Conservation (phyloP, 2,113 vertebrate genomes). For the Tympanuchus pallidicinctus region DNA sequence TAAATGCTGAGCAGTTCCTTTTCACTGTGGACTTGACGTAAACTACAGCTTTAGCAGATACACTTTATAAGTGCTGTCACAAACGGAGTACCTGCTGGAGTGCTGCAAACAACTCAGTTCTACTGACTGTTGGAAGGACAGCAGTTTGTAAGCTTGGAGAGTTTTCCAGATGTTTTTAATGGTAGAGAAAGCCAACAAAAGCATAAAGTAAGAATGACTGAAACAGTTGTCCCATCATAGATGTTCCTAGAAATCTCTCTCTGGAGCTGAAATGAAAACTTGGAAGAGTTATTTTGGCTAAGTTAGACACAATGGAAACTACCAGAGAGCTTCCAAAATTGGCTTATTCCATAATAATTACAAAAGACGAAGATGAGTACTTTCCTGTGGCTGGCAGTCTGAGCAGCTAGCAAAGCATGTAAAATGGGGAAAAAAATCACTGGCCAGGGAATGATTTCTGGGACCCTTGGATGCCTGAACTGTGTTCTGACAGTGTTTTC, state of each 20-base stretch:
- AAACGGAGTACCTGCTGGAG: background rate
- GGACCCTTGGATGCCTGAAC: background rate
- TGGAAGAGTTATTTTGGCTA: slow-evolving; percentile 17
- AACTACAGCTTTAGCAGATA: background rate
- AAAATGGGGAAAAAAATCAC: background rate
- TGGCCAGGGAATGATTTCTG: background rate
- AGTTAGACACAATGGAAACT: slow-evolving; percentile 9
- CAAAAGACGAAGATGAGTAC: background rate
- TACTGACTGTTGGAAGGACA: slow-evolving; percentile 1
- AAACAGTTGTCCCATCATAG: slow-evolving; percentile 14
- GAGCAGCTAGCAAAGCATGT: background rate
- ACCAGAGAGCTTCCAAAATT: slow-evolving; percentile 15
- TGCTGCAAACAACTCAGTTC: background rate
- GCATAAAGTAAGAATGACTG: slow-evolving; percentile 18
- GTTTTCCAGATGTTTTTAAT: slow-evolving; percentile 51
- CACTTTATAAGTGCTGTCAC: background rate
- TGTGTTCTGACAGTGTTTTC: background rate
- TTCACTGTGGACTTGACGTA: background rate
- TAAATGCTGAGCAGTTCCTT: background rate
- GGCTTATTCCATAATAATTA: slow-evolving; percentile 1
- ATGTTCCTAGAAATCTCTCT: slow-evolving; percentile 65
- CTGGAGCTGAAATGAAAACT: slow-evolving; percentile 39
- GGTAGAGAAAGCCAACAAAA: slow-evolving; percentile 45
- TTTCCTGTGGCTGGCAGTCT: background rate
- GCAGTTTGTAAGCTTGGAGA: background rate